These are phyloP conservation scores for Acanthisitta chloris DNA, from an alignment of 2,113 vertebrate genomes.

Conservation along the genomic window DNA sequence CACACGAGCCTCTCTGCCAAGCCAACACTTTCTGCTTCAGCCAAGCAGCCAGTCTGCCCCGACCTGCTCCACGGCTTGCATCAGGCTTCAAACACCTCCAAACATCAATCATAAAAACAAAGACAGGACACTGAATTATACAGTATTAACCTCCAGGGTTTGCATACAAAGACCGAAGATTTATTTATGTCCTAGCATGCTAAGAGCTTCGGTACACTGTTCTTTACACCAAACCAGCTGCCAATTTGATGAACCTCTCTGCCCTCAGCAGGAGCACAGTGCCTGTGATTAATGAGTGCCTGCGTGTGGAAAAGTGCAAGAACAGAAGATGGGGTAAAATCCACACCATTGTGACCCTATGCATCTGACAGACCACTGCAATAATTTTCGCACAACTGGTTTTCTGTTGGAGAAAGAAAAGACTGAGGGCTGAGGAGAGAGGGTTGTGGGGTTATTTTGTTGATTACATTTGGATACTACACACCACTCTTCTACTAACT, in stretches of 20 bases:
- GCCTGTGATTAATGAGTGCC: conserved; percentile 90
- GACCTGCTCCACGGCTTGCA: conserved; percentile 82
- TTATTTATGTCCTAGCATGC: conserved; percentile 87
- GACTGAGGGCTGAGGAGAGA: not conserved
- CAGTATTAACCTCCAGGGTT: conserved; percentile 96
- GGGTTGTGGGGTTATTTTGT: not conserved
- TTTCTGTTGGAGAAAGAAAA: conserved; percentile 5
- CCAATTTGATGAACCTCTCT: conserved; percentile 91
- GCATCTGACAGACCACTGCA: conserved; percentile 12
- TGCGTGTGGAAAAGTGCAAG: conserved; percentile 80
- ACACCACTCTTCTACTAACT: not conserved
- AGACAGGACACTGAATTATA: conserved; percentile 92
- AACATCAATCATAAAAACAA: conserved; percentile 94
- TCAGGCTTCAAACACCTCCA: conserved; percentile 85
- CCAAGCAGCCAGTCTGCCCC: conserved; percentile 83
- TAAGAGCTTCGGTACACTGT: conserved; percentile 82
- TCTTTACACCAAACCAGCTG: conserved; percentile 87
- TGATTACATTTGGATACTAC: not conserved
- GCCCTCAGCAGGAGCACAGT: conserved; percentile 86
- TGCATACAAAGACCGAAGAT: conserved; percentile 91
- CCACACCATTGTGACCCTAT: conserved; percentile 72
- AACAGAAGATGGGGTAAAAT: conserved; percentile 75
- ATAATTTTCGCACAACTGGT: conserved; percentile 46
- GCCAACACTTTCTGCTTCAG: conserved; percentile 70
- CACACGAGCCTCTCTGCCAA: conserved; percentile 74